Percentiles rank a stretch among this genome's conserved stretches.
phyloP scores from a whole-genome alignment of 2,797 vertebrate genomes.

The Eutrigla gurnardus region DNA sequence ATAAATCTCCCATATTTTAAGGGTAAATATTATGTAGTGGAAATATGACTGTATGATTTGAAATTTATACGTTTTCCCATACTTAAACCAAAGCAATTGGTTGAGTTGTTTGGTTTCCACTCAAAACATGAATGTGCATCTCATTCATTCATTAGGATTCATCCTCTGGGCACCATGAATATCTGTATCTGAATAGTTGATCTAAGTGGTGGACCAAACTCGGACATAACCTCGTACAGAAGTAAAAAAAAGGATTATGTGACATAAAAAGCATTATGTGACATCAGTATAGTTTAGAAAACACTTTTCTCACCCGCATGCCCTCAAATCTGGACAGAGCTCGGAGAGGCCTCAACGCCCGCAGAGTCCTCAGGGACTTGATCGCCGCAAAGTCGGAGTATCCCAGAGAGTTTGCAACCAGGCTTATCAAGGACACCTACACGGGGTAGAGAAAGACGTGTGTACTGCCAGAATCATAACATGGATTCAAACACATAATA shows the following conservation, averaged over 20 bases:
- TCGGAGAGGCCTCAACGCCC: conserved; percentile 86
- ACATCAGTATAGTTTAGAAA: not conserved
- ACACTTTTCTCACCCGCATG: conserved; percentile 85
- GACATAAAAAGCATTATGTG: not conserved
- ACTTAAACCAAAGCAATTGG: too few species aligned
- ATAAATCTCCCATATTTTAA: not conserved
- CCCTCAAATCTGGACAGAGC: conserved; percentile 88
- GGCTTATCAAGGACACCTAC: conserved; percentile 87
- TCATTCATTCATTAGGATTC: not conserved
- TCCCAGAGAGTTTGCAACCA: conserved; percentile 86
- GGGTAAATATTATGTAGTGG: not conserved
- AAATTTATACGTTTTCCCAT: not conserved
- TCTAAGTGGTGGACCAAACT: not conserved
- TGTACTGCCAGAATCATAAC: conserved; percentile 17
- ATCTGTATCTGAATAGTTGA: not conserved
- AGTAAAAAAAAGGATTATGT: too few species aligned
- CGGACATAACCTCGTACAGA: not conserved
- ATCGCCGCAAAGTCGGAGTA: conserved; percentile 88
- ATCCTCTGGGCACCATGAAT: not conserved
- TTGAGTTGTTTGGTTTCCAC: too few species aligned
- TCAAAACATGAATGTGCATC: too few species aligned
- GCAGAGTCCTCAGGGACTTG: conserved; percentile 87
- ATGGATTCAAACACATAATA: not conserved
- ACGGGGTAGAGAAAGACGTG: conserved; percentile 30
- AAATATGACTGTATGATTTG: not conserved